These are phyloP conservation scores for Bovichtus variegatus DNA, from an alignment of 2,797 vertebrate species.

Conservation along the genomic window DNA sequence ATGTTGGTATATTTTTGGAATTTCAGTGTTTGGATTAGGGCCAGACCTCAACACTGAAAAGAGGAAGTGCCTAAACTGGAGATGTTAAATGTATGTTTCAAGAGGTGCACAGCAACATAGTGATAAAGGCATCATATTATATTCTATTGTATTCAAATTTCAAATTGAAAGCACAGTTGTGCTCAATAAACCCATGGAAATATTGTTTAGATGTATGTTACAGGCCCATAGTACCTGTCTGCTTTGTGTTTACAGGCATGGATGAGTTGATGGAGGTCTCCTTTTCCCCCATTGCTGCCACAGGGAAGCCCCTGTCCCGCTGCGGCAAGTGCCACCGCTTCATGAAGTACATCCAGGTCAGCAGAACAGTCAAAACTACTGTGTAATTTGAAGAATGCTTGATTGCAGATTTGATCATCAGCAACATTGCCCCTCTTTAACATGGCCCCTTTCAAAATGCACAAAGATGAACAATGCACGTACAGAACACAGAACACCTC, in stretches of 20 bases:
- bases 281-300: slow-evolving; percentile 95
- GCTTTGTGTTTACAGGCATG: slow-evolving; percentile 88
- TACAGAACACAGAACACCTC: neutral
- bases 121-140: too few relatives aligned
- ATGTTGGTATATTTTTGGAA: too few relatives aligned
- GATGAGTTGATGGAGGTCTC: slow-evolving; percentile 99
- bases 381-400: neutral
- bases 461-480: neutral
- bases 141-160: too few relatives aligned
- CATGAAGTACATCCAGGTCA: slow-evolving; percentile 99
- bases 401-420: neutral
- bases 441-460: neutral
- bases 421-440: neutral
- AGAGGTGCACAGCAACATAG: too few relatives aligned
- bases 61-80: too few relatives aligned
- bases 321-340: slow-evolving; percentile 98
- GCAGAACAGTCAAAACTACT: slow-evolving; percentile 16
- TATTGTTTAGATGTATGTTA: neutral
- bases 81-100: too few relatives aligned
- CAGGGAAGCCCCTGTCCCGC: slow-evolving; percentile 95
- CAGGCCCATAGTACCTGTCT: neutral
- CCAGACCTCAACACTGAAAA: too few relatives aligned
- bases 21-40: too few relatives aligned
- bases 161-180: neutral
- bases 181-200: neutral